A percentile compares a stretch with the other conserved stretches of the same genome.
Evolutionary conservation across 2,113 vertebrate species (phyloP).

Genomic region (Scolopax mira): DNA sequence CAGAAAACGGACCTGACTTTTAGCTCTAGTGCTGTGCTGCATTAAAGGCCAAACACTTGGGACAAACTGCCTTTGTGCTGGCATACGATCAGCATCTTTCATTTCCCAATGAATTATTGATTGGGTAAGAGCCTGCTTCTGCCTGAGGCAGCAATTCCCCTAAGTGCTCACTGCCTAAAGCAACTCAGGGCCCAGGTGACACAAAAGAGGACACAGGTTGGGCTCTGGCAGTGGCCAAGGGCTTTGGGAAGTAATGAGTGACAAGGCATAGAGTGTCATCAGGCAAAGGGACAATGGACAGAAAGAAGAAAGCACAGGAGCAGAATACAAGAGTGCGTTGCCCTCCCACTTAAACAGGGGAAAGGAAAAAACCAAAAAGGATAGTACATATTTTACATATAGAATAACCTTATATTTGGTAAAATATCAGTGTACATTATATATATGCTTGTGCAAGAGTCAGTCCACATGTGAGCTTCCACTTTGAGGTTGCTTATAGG

Average conservation of each 20-base stretch:
- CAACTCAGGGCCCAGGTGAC: neutral
- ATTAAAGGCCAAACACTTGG: neutral
- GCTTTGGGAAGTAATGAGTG: neutral
- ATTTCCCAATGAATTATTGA: neutral
- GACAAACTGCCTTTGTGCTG: neutral
- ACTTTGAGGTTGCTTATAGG: neutral
- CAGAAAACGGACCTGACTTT: neutral
- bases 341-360: neutral
- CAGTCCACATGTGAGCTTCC: neutral
- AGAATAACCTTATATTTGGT: neutral
- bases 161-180: neutral
- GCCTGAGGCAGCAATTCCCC: neutral
- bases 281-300: neutral
- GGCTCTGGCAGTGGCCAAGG: neutral
- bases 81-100: neutral
- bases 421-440: neutral
- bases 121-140: neutral
- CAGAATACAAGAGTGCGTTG: neutral
- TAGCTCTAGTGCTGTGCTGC: neutral
- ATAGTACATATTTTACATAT: neutral
- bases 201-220: neutral
- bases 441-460: neutral
- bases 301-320: neutral
- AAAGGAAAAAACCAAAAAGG: neutral
- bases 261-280: neutral